These are phyloP conservation scores for Catocala fraxini DNA, from an alignment of 2,888 invertebrate genomes.

Conservation along the genomic window DNA sequence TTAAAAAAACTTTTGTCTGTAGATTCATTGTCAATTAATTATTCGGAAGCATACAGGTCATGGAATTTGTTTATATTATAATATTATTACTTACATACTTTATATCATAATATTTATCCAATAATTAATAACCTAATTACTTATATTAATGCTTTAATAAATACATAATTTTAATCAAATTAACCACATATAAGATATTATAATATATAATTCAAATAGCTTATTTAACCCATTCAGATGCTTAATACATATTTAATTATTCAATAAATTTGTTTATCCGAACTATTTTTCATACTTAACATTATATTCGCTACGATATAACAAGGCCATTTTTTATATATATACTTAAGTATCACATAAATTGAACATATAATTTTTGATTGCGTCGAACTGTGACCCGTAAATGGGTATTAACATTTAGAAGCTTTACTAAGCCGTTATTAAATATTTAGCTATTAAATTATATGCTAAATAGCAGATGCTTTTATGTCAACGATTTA, in stretches of 20 bases:
- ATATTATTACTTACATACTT: too few relatives aligned
- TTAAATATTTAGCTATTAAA: slow-evolving; percentile 22
- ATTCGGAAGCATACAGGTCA: too few relatives aligned
- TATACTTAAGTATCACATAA: slow-evolving; percentile 28
- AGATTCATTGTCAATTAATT: too few relatives aligned
- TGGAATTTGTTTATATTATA: too few relatives aligned
- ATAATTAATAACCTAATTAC: neutral
- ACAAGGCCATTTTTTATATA: slow-evolving; percentile 8
- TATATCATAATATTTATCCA: neutral
- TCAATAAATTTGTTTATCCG: slow-evolving; percentile 1
- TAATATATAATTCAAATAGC: slow-evolving; percentile 4
- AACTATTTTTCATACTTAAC: slow-evolving; percentile 7
- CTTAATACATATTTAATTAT: slow-evolving; percentile 2
- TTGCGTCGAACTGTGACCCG: slow-evolving; percentile 38
- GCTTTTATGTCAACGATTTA: slow-evolving; percentile 17
- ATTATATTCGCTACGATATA: slow-evolving; percentile 6
- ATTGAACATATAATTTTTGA: slow-evolving; percentile 35
- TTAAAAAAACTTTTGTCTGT: too few relatives aligned
- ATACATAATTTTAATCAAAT: slow-evolving; percentile 4
- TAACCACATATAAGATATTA: neutral
- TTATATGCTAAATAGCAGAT: slow-evolving; percentile 27
- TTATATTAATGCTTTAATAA: slow-evolving; percentile 2
- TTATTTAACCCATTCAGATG: neutral
- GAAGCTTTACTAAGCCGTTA: slow-evolving; percentile 2
- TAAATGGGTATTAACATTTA: slow-evolving; percentile 1